Conservation (phyloP, 2,797 vertebrate species). For the Oreochromis mossambicus region DNA sequence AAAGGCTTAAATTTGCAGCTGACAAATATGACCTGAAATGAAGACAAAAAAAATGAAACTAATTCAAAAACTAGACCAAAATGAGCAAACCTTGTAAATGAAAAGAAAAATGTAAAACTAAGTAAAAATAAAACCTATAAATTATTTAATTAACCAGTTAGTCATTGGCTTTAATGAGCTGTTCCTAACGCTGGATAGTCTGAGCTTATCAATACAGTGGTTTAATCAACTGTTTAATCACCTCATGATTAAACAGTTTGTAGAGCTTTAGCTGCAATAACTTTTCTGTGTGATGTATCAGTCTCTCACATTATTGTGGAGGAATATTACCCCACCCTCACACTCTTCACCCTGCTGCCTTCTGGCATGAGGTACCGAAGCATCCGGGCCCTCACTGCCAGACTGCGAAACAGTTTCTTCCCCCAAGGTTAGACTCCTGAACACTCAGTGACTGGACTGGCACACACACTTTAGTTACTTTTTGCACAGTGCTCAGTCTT, state of each 20-base stretch:
- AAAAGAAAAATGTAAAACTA: neutral
- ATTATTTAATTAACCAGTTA: neutral
- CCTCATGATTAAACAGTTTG: neutral
- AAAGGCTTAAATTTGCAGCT: neutral
- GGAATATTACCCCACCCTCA: neutral
- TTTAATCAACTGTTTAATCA: neutral
- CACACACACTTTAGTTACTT: neutral
- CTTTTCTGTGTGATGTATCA: neutral
- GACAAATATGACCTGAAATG: neutral
- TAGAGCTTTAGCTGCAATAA: neutral
- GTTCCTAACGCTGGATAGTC: accelerated
- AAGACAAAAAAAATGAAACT: neutral
- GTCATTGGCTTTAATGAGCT: neutral
- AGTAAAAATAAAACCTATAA: accelerated
- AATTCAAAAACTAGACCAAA: neutral
- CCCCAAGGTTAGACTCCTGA: neutral
- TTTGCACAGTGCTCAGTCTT: neutral
- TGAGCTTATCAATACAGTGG: neutral
- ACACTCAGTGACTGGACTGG: neutral
- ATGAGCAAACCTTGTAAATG: neutral
- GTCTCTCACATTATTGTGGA: neutral
- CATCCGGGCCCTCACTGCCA: neutral
- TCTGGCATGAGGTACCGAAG: neutral
- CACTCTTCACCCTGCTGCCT: neutral
- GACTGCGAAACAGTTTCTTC: neutral